Evolutionary conservation across 1,140 invertebrate species (phyloP).

Genomic region (Diabrotica virgifera): DNA sequence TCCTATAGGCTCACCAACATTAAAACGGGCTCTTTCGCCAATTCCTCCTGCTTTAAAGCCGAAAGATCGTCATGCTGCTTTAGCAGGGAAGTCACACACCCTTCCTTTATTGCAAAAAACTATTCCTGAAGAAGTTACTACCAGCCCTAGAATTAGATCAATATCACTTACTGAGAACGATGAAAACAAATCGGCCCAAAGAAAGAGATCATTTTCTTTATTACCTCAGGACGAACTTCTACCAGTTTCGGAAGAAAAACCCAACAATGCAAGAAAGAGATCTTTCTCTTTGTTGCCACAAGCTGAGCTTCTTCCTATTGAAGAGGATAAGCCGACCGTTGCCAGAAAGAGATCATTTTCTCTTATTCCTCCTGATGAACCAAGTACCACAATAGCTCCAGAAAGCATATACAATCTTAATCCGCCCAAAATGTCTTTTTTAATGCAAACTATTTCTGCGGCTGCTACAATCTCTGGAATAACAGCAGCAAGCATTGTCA

Average conservation of each 20-base stretch:
- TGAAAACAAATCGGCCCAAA: not conserved
- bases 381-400: not conserved
- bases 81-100: slow-evolving; percentile 3
- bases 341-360: slow-evolving; percentile 21
- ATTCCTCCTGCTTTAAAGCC: slow-evolving; percentile 15
- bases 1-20: slow-evolving; percentile 13
- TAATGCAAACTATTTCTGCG: slow-evolving; percentile 30
- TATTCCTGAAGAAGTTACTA: slow-evolving; percentile 1
- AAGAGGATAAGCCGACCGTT: not conserved
- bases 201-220: slow-evolving; percentile 21
- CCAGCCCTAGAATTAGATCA: not conserved
- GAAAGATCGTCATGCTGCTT: slow-evolving; percentile 17
- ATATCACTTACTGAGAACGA: not conserved
- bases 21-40: slow-evolving; percentile 29
- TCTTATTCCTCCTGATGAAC: slow-evolving; percentile 13
- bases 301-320: not conserved
- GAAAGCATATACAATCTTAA: slow-evolving; percentile 5
- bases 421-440: slow-evolving; percentile 12
- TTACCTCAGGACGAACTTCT: slow-evolving; percentile 10
- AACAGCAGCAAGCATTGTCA: slow-evolving; percentile 43
- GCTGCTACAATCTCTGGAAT: slow-evolving; percentile 39
- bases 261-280: slow-evolving; percentile 7
- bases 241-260: slow-evolving; percentile 4
- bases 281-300: slow-evolving; percentile 21
- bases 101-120: slow-evolving; percentile 6